Evolutionary conservation across 53 echinoderm and acorn worm genomes (phyloP), one percentile per base, ranked within the genome.

Genomic region (Antedon mediterranea): DNA sequence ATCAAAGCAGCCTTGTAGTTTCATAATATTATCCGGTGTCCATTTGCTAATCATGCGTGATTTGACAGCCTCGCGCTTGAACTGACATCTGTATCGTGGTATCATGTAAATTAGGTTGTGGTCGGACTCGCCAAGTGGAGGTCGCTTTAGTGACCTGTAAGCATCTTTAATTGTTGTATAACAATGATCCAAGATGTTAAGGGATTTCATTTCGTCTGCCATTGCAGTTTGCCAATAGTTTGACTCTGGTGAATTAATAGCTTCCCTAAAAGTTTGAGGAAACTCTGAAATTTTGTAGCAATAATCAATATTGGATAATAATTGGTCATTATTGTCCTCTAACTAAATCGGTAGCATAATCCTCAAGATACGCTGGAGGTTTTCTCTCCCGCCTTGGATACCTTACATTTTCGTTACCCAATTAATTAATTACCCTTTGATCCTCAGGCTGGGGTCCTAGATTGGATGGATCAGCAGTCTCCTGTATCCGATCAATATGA

Each of bases 141-240:
- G n/a, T n/a, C n/a, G n/a, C n/a, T n/a, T n/a, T n/a, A n/a, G n/a
- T n/a, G n/a, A n/a, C n/a, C n/a, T n/a, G n/a, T n/a, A n/a, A n/a
- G n/a, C n/a, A n/a, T n/a, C n/a, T n/a, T n/a, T n/a, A n/a, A n/a
- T n/a, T n/a, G n/a, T n/a, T n/a, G n/a, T n/a, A n/a, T n/a, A n/a
- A n/a, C n/a, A n/a, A n/a, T n/a, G n/a, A n/a, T n/a, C n/a, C n/a
- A n/a, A n/a, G n/a, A n/a, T 37, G 37, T 74, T 74, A 30, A 74
- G 74, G 8, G 76, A 31, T 9, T 76, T 76, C 76, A 76, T 76
- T 33, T 76, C 76, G 34, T 76, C 76, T 33, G 6, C 33, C 76
- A 33, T 76, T 32, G 76, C 32, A 31, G 34, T 3, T 33, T 76
- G 11, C 34, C 76, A 76, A 28, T 33, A 18, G 29, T 76, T 29